Conservation (phyloP, 2,113 vertebrate species). For the Melanocharis versteri region DNA sequence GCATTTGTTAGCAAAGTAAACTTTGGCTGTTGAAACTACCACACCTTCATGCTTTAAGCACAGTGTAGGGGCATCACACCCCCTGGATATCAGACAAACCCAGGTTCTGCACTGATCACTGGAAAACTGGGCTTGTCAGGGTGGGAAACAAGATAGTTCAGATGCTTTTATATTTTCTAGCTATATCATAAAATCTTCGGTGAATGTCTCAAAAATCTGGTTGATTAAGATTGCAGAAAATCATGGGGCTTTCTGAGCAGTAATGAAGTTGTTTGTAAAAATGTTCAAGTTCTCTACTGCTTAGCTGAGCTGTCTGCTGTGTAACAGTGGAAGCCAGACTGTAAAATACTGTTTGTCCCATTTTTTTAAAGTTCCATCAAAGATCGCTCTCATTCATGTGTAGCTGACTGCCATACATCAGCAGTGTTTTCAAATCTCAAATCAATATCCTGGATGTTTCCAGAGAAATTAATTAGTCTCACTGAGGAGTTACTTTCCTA, state of each 20-base stretch:
- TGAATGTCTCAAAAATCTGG: neutral
- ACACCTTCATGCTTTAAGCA: neutral
- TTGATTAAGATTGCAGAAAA: neutral
- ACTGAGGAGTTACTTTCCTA: constrained; percentile 38
- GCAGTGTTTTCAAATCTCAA: constrained; percentile 61
- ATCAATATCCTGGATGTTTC: constrained; percentile 66
- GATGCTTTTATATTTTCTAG: neutral
- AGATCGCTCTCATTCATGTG: constrained; percentile 44
- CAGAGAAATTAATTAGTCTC: constrained; percentile 70
- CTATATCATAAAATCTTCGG: neutral
- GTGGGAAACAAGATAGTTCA: neutral
- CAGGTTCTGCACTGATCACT: neutral
- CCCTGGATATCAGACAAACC: neutral
- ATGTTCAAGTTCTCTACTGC: neutral
- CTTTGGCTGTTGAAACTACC: neutral
- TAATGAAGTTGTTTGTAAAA: neutral
- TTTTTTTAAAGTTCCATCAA: constrained; percentile 29
- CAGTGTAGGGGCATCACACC: neutral
- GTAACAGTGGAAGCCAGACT: neutral
- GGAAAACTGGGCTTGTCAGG: neutral
- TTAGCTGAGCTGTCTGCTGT: neutral
- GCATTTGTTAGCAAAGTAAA: neutral
- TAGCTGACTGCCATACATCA: constrained; percentile 32
- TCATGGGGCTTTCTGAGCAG: neutral
- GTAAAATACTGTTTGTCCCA: neutral